Conservation (phyloP, 2,797 vertebrate genomes). For the Siniperca undulata region DNA sequence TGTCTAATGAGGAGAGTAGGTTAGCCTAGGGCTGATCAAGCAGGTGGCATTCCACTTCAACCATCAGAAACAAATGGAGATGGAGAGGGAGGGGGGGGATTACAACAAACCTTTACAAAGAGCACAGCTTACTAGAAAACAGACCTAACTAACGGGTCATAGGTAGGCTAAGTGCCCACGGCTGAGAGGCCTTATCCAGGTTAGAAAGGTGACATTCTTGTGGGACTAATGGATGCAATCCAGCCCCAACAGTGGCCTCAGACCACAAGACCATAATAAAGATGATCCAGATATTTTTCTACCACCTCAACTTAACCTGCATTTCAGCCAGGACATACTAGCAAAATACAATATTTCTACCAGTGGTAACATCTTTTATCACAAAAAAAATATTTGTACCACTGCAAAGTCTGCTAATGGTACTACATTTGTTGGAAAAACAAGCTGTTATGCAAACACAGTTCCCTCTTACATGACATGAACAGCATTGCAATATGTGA, state of each 20-base stretch:
- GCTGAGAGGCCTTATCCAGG: conserved; percentile 55
- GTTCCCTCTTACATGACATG: conserved; percentile 1
- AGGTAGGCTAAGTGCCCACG: conserved; percentile 53
- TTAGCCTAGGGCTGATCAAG: conserved; percentile 46
- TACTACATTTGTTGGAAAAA: not conserved
- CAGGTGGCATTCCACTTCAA: conserved; percentile 61
- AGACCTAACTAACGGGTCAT: conserved; percentile 52
- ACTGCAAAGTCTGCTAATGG: not conserved
- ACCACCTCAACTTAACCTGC: not conserved
- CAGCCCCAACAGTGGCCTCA: not conserved
- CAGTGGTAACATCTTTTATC: not conserved
- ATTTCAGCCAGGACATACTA: not conserved
- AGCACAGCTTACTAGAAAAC: conserved; percentile 49
- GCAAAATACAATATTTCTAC: not conserved
- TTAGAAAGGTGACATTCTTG: conserved; percentile 69
- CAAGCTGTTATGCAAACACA: not conserved
- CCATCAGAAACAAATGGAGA: conserved; percentile 46
- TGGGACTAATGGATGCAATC: conserved; percentile 42
- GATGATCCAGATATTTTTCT: not conserved
- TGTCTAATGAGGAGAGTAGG: conserved; percentile 39
- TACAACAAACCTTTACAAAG: conserved; percentile 37
- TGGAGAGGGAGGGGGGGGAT: conserved; percentile 11
- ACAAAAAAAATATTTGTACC: not conserved
- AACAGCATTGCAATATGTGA: not conserved
- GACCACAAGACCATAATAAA: conserved; percentile 26